A percentile compares a stretch with the other conserved stretches of the same genome.
phyloP scores from a whole-genome alignment of 1,140 invertebrate species.

The Teleopsis dalmanni region DNA sequence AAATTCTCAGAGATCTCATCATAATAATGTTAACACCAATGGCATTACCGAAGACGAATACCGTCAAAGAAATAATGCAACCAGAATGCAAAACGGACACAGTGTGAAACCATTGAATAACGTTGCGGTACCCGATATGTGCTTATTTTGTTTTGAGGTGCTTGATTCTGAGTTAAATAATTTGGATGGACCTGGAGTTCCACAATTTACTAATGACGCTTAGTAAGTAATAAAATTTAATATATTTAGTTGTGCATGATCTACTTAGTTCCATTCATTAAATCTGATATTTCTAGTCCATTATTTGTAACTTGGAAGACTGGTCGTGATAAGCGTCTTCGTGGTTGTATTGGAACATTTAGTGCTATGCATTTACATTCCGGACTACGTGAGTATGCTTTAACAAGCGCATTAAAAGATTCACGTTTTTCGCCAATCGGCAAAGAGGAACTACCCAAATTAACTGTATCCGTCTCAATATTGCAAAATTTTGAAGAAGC shows the following conservation, averaged over 20 bases:
- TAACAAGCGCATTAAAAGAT: constrained; percentile 97
- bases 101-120: constrained; percentile 38
- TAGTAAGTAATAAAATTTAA: constrained; percentile 66
- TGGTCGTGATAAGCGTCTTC: constrained; percentile 81
- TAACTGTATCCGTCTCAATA: constrained; percentile 94
- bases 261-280: neutral
- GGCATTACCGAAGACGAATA: no score
- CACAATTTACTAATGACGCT: constrained; percentile 87
- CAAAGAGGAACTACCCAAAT: constrained; percentile 82
- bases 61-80: no score
- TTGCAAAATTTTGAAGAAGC: constrained; percentile 89
- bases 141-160: constrained; percentile 97
- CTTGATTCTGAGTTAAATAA: constrained; percentile 89
- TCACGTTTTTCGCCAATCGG: constrained; percentile 93
- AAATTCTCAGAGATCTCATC: no score
- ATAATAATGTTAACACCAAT: no score
- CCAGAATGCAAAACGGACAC: no score
- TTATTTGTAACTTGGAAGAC: constrained; percentile 99
- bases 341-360: constrained; percentile 94
- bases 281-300: constrained; percentile 69
- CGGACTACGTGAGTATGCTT: constrained; percentile 91
- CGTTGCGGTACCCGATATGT: constrained; percentile 90
- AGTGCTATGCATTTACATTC: constrained; percentile 72
- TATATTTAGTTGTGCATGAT: neutral
- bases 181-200: constrained; percentile 79